phyloP scores from a whole-genome alignment of 2,797 vertebrate species.

The Brachymystax lenok region DNA sequence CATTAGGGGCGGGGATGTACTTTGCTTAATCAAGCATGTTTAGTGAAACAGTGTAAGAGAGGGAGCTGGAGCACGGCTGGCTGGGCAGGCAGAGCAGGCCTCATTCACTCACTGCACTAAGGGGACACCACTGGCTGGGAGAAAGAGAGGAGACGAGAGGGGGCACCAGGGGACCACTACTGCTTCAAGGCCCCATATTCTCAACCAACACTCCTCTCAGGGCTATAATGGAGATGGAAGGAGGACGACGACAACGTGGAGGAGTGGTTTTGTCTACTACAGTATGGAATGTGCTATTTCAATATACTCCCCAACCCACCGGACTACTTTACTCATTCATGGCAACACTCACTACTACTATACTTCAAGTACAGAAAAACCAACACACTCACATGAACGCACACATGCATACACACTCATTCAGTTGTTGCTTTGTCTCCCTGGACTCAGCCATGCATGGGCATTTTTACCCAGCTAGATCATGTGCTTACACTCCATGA shows the following conservation, averaged over 20 bases:
- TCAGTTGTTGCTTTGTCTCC: neutral
- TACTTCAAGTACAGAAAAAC: neutral
- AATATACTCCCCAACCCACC: neutral
- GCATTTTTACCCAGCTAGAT: neutral
- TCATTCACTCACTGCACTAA: constrained; percentile 25
- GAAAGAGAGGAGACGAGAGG: constrained; percentile 33
- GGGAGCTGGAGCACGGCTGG: constrained; percentile 56
- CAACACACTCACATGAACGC: constrained; percentile 14
- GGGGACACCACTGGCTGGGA: constrained; percentile 27
- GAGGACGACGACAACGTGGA: neutral
- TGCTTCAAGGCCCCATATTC: neutral
- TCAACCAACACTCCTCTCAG: neutral
- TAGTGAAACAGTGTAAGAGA: constrained; percentile 65
- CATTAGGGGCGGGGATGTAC: constrained; percentile 71
- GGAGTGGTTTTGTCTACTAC: neutral
- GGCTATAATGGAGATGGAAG: neutral
- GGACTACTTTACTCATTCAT: neutral
- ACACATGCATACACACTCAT: constrained; percentile 22
- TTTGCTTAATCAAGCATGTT: constrained; percentile 79
- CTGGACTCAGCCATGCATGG: neutral
- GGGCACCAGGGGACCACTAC: neutral
- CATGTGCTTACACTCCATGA: constrained; percentile 45
- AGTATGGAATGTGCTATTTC: neutral
- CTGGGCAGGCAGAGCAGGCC: constrained; percentile 53
- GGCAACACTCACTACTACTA: neutral